Conservation (phyloP, 2,888 invertebrate species). For the Cenopis cana region DNA sequence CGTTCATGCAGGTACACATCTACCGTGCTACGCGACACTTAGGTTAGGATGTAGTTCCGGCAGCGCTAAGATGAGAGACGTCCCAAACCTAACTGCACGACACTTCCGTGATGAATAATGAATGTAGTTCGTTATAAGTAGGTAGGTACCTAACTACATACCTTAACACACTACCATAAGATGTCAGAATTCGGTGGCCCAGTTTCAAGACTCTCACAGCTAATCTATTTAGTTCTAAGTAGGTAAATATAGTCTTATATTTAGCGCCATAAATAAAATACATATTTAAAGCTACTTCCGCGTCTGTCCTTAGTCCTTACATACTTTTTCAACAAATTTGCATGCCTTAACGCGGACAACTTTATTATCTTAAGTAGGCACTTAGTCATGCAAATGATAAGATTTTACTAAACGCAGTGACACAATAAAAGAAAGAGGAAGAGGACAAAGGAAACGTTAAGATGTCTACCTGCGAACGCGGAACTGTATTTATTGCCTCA, state of each 20-base stretch:
- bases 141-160: neutral
- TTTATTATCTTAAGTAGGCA: constrained; percentile 47
- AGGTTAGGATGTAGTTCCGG: too few species aligned
- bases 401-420: constrained; percentile 51
- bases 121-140: neutral
- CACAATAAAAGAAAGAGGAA: constrained; percentile 51
- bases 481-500: constrained; percentile 51
- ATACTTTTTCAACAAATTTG: constrained; percentile 41
- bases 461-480: constrained; percentile 43
- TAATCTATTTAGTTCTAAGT: too few species aligned
- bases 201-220: neutral
- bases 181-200: neutral
- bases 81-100: constrained; percentile 7
- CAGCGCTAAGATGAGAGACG: neutral
- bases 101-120: constrained; percentile 12
- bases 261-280: constrained; percentile 1
- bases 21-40: too few species aligned
- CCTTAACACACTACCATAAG: neutral
- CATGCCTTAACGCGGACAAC: constrained; percentile 42
- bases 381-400: constrained; percentile 49
- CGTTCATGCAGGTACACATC: too few species aligned
- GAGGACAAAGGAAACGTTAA: constrained; percentile 50
- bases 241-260: neutral
- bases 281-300: constrained; percentile 9
- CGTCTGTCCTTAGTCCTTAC: constrained; percentile 10